These are phyloP conservation scores for Ginglymostoma cirratum DNA, from an alignment of 2,113 vertebrate species.

Conservation along the genomic window DNA sequence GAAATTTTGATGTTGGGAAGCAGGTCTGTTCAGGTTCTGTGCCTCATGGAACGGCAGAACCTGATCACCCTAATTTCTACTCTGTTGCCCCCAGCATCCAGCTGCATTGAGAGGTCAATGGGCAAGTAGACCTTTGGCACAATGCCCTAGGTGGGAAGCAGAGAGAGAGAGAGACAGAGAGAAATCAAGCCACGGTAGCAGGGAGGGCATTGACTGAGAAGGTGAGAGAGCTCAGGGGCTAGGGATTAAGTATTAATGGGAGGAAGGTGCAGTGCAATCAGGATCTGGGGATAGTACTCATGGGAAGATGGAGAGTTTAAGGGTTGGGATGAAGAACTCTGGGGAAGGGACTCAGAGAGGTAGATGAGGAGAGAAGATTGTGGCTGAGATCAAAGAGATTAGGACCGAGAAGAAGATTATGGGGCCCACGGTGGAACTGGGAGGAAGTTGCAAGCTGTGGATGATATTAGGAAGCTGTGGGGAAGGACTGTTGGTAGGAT, in stretches of 20 bases:
- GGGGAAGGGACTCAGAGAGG: neutral
- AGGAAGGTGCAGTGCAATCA: neutral
- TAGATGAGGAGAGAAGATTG: neutral
- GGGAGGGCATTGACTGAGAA: neutral
- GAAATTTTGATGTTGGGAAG: too few relatives aligned
- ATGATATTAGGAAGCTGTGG: neutral
- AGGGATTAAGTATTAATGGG: neutral
- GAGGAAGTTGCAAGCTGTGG: neutral
- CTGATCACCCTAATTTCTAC: neutral
- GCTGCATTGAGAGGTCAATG: neutral
- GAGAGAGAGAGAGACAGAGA: too few relatives aligned
- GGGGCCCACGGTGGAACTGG: neutral
- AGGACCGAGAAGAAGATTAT: neutral
- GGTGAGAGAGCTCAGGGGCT: neutral
- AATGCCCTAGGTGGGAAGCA: neutral
- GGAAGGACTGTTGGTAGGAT: too few relatives aligned
- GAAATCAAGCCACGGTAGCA: neutral
- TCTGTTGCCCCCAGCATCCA: neutral
- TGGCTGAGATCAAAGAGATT: neutral
- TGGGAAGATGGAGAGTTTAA: neutral
- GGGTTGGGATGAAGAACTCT: neutral
- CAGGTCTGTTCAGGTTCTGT: neutral
- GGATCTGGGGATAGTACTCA: too few relatives aligned
- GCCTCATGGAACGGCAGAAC: neutral
- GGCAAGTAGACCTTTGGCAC: neutral